Evolutionary conservation across 2,797 vertebrate species (phyloP).

Genomic region (Apodemus agrarius): DNA sequence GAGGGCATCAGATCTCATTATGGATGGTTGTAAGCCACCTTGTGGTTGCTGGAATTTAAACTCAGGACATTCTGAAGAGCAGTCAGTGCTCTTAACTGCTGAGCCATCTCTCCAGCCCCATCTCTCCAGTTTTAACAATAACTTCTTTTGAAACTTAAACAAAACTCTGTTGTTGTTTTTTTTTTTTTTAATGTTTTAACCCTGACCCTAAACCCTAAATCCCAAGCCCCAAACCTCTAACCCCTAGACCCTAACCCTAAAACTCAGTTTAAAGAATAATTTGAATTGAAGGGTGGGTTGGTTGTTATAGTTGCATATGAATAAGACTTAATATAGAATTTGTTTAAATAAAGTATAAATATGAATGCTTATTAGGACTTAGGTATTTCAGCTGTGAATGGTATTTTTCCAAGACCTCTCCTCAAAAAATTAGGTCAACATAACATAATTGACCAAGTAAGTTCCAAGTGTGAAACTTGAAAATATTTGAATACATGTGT

Average conservation of each 20-base stretch:
- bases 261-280: slow-evolving; percentile 56
- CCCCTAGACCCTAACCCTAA: neutral
- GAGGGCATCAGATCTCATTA: too few species aligned
- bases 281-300: slow-evolving; percentile 3
- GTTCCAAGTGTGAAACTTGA: slow-evolving; percentile 13
- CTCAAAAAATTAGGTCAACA: slow-evolving; percentile 8
- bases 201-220: too few species aligned
- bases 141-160: slow-evolving; percentile 46
- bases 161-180: too few species aligned
- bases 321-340: slow-evolving; percentile 41
- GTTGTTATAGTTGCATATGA: slow-evolving; percentile 15
- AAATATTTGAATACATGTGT: slow-evolving; percentile 36
- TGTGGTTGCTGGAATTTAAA: too few species aligned
- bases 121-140: neutral
- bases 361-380: slow-evolving; percentile 33
- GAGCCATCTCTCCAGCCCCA: too few species aligned
- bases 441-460: slow-evolving; percentile 40
- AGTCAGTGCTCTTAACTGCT: too few species aligned
- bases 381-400: slow-evolving; percentile 41
- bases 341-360: slow-evolving; percentile 32
- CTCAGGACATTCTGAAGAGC: too few species aligned
- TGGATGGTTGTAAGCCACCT: too few species aligned
- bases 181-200: too few species aligned
- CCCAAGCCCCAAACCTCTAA: too few species aligned
- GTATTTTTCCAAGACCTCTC: neutral